Evolutionary conservation across 53 echinoderm and acorn worm genomes (phyloP).

Genomic region (Luidia sarsii): DNA sequence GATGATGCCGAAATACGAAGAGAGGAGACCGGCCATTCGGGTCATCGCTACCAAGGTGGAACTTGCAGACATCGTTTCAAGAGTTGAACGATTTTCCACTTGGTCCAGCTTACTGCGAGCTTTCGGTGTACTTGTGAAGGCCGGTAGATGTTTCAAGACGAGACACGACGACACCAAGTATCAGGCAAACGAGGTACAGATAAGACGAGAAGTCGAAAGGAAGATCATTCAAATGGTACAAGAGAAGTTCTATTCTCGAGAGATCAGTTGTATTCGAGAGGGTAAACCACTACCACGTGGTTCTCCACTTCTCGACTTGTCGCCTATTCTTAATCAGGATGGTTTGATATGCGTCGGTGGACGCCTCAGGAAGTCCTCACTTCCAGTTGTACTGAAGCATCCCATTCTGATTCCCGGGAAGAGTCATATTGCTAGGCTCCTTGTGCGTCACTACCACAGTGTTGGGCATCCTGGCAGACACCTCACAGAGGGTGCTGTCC

Average conservation of each 20-base stretch:
- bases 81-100: not conserved
- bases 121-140: not conserved
- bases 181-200: not conserved
- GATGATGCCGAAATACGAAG: conserved; percentile 5
- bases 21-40: not conserved
- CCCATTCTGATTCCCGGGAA: no score
- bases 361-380: not conserved
- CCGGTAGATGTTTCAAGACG: not conserved
- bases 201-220: not conserved
- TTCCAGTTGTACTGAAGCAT: no score
- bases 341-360: conserved; percentile 30
- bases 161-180: not conserved
- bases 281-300: not conserved
- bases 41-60: not conserved
- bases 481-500: conserved; percentile 21
- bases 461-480: conserved; percentile 17
- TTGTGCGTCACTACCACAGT: conserved; percentile 18
- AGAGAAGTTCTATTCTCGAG: not conserved
- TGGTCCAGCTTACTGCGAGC: conserved; percentile 8
- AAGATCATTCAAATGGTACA: not conserved
- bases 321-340: conserved; percentile 8
- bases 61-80: not conserved
- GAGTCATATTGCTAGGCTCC: not conserved
- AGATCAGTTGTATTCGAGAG: not conserved
- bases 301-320: not conserved